phyloP scores from a whole-genome alignment of 2,113 vertebrate species.

The Zapornia atra region DNA sequence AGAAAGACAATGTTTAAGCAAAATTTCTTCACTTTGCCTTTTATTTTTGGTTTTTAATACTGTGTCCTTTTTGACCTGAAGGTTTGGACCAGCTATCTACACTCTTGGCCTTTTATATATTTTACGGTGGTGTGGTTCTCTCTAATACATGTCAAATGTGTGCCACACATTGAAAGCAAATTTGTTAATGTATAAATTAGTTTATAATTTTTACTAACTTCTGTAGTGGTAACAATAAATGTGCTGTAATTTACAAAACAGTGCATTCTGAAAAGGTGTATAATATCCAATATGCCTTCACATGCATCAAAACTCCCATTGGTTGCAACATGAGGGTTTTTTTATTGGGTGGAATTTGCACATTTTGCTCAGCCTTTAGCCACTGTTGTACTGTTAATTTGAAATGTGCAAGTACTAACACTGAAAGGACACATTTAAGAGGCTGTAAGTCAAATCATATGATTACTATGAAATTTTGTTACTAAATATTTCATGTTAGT shows the following conservation, averaged over 20 bases:
- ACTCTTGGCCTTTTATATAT: neutral
- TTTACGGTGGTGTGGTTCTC: neutral
- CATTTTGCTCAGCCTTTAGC: neutral
- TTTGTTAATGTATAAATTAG: neutral
- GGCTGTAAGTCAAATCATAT: fast-evolving
- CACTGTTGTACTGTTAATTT: neutral
- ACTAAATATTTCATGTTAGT: neutral
- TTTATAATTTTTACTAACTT: neutral
- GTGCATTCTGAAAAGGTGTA: neutral
- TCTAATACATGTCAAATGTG: neutral
- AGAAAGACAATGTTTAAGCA: neutral
- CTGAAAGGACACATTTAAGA: neutral
- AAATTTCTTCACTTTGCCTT: neutral
- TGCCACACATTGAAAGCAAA: neutral
- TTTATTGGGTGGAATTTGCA: neutral
- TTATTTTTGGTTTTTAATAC: neutral
- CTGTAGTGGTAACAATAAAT: neutral
- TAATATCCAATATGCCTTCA: neutral
- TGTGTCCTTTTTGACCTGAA: neutral
- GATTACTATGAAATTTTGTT: neutral
- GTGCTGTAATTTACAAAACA: neutral
- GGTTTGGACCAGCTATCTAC: neutral
- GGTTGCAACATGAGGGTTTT: neutral
- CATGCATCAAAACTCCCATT: neutral
- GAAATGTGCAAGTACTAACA: neutral